phyloP scores from a whole-genome alignment of 2,113 vertebrate species.

The Dolichotis patagonum region DNA sequence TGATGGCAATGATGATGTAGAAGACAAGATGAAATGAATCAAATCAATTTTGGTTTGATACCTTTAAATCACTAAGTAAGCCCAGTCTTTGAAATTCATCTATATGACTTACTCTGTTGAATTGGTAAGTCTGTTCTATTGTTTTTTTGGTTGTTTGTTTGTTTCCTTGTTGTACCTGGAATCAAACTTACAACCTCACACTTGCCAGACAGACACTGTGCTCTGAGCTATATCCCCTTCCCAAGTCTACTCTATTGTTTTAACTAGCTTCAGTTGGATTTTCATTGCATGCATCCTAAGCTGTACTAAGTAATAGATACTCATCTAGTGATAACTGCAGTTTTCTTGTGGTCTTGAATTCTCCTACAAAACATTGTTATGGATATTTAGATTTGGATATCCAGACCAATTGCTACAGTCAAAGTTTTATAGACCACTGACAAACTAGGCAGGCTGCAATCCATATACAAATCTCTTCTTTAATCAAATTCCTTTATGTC shows the following conservation, averaged over 20 bases:
- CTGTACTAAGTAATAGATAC: neutral
- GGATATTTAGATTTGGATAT: too few relatives aligned
- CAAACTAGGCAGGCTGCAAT: neutral
- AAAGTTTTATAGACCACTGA: neutral
- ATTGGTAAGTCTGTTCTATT: neutral
- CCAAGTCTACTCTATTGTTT: neutral
- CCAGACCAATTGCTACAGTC: too few relatives aligned
- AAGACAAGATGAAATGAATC: neutral
- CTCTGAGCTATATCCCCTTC: too few relatives aligned
- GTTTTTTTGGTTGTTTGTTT: too few relatives aligned
- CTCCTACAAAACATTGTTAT: neutral
- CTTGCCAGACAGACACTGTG: too few relatives aligned
- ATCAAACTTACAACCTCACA: too few relatives aligned
- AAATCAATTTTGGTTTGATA: neutral
- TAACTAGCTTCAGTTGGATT: neutral
- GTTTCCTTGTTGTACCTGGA: too few relatives aligned
- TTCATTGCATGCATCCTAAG: neutral
- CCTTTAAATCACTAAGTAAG: neutral
- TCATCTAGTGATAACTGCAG: neutral
- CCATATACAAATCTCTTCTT: neutral
- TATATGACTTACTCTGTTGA: neutral
- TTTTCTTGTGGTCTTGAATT: neutral
- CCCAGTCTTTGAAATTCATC: neutral
- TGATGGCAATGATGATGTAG: neutral
- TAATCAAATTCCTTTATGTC: neutral